Base-by-base conservation (phyloP, 1,140 invertebrate genomes). In the Coelopa frigida region DNA sequence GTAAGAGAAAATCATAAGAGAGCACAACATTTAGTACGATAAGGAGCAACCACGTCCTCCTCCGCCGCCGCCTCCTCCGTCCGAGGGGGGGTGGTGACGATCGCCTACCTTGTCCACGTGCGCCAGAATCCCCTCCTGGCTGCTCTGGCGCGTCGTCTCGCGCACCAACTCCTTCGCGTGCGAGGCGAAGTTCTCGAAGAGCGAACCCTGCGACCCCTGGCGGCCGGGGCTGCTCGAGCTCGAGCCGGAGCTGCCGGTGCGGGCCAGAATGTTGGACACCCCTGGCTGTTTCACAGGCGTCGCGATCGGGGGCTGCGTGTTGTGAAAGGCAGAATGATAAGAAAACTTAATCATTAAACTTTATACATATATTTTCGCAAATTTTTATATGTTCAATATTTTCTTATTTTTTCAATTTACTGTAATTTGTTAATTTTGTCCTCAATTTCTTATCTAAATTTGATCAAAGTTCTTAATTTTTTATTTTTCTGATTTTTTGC, bases 101-200 rank as follows among this genome's bases (percentile, higher is more conserved):
- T n/a, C 8, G 35, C 42, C 23, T 70, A 89, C 85, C 77, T 92
- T 91, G 54, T 92, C 88, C 77, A 93, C 87, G 46, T 91, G 88
- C 10, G 88, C 87, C n/a, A 93, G 69, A 2, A 93, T 54, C 14
- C 87, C 87, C 59, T 93, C 89, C 66, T 93, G 88, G 57, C 87
- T 90, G 57, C 85, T 86, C 66, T 93, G 88, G 6, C 88, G 75
- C 0, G 86, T 89, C 0, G 86, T 89, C 61, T 91, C 87, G 33
- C 82, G 75, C 3, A 92, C 85, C 40, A 91, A 62, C 55, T 89
- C 88, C 64, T 92, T 92, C 2, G 88, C 88, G 55, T 91, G 87
- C 0, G 78, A 79, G 2, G 89, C 83, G 52, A 93, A 84, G 54
- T 89, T 85, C 67, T 92, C 89, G 44, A 93, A 79, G 0, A 92